Base-by-base conservation (phyloP, 2,113 vertebrate species). In the Chaetodon trifascialis region DNA sequence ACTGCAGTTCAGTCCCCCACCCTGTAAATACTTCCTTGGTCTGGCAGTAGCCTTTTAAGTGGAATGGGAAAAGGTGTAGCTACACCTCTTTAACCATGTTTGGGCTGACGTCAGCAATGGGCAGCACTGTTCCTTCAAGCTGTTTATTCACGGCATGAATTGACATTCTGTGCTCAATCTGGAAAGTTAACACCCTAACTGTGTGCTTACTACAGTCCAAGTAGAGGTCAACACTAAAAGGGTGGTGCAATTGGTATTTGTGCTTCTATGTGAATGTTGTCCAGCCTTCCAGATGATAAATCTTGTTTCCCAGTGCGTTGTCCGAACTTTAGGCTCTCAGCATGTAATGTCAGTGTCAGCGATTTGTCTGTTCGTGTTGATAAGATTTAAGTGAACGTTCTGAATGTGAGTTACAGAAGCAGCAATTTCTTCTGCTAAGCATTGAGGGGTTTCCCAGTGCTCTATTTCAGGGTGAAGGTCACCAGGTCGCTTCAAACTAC, bases 21-120 rank as follows among this genome's bases (percentile, higher is more conserved):
- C 90, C 89, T 91, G 83, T 81, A 92, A 94, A 93, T 89, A 90
- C 89, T 92, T 91, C 91, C 84, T 62, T 19, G 54, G 87, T 79
- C 78, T 85, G 84, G 60, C 59, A 21, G 10, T 52, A 63, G 83
- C 69, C 89, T 91, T 93, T 94, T 38, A 92, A 90, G 90, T 75
- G 91, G 81, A 83, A 86, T 77, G 82, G 81, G 82, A 44, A 84
- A 89, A 91, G 80, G 82, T 89, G 87, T 65, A 76, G 71, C 66
- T 88, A 74, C 82, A 91, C 80, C 83, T 89, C 78, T 91, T 82
- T 80, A n/a, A 84, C 66, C 82, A 15, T 69, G 63, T 64, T 60
- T 54, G 56, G 83, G 70, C 83, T 78, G 83, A 85, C 65, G 80
- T 87, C 67, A 86, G 81, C 75, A 85, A 89, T 73, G 74, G 72